A percentile compares a stretch with the other conserved stretches of the same genome.
phyloP scores from a whole-genome alignment of 2,797 vertebrate species.

The Thamnophis elegans region DNA sequence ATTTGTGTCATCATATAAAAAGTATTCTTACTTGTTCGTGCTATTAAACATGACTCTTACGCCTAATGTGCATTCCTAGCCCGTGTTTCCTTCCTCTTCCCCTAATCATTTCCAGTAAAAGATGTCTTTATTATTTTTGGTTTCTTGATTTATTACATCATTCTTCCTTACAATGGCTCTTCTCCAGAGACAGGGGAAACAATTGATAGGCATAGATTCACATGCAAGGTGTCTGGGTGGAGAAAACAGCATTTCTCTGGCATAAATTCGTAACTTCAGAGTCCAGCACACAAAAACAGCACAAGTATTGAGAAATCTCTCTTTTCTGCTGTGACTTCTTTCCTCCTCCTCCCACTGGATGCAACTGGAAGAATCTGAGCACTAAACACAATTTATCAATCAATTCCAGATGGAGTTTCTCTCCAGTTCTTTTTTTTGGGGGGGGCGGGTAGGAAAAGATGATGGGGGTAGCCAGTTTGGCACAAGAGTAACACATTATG shows the following conservation, averaged over 20 bases:
- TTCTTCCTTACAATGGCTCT: slow-evolving; percentile 4
- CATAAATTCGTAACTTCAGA: neutral
- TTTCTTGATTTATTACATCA: neutral
- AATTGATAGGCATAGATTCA: neutral
- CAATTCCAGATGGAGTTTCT: neutral
- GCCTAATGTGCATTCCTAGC: neutral
- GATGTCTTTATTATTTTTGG: neutral
- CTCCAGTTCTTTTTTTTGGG: rapidly evolving
- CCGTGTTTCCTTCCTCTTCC: neutral
- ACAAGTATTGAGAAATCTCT: rapidly evolving
- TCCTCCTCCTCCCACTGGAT: slow-evolving; percentile 11
- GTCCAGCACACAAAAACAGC: neutral
- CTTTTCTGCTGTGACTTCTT: neutral
- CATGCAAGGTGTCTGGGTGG: neutral
- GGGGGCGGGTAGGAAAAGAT: neutral
- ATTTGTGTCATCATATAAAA: neutral
- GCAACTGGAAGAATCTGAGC: neutral
- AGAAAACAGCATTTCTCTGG: neutral
- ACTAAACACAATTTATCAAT: neutral
- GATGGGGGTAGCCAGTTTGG: slow-evolving; percentile 37
- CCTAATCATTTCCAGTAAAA: slow-evolving; percentile 1
- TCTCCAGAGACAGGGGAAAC: neutral
- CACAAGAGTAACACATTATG: neutral
- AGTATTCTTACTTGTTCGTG: neutral
- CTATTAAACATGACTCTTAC: neutral